Percentiles rank a stretch among this genome's conserved stretches.
Evolutionary conservation across 37 sponge, comb jelly and placozoan species (phyloP).

Genomic region (Aphrocallistes beatrix): DNA sequence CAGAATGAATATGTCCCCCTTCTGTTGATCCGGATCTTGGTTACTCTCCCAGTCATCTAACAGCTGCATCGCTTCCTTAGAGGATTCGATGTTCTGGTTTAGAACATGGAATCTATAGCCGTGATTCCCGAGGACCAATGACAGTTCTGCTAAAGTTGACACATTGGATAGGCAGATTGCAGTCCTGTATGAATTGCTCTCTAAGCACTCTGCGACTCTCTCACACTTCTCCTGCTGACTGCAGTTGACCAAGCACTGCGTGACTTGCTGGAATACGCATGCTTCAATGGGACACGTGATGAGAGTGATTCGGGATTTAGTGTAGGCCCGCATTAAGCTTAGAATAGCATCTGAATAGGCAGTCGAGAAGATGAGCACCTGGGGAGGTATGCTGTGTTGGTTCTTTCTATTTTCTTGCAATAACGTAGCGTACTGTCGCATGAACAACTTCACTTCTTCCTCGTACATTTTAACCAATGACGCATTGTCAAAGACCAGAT

Average conservation of each 20-base stretch:
- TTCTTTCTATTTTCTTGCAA: neutral
- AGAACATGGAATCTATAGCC: neutral
- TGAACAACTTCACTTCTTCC: neutral
- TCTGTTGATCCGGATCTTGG: neutral
- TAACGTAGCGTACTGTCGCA: neutral
- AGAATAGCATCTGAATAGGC: neutral
- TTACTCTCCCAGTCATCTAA: neutral
- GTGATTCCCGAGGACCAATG: neutral
- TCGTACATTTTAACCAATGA: slow-evolving; percentile 20
- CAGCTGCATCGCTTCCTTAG: neutral
- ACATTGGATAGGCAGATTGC: neutral
- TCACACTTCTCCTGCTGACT: neutral
- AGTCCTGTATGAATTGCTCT: neutral
- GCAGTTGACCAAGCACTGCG: neutral
- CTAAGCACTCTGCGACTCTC: neutral
- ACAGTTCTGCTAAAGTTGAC: neutral
- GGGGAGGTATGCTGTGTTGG: neutral
- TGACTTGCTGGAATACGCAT: neutral
- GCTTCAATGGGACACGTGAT: slow-evolving; percentile 33
- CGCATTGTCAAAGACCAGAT: slow-evolving; percentile 33
- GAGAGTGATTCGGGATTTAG: neutral
- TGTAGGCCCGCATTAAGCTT: neutral
- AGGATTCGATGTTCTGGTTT: neutral
- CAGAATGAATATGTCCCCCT: neutral
- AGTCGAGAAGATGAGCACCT: slow-evolving; percentile 5